Evolutionary conservation across 30 jellyfish, hydroid and myxozoan species (phyloP).

Genomic region (Cassiopea xamachana): DNA sequence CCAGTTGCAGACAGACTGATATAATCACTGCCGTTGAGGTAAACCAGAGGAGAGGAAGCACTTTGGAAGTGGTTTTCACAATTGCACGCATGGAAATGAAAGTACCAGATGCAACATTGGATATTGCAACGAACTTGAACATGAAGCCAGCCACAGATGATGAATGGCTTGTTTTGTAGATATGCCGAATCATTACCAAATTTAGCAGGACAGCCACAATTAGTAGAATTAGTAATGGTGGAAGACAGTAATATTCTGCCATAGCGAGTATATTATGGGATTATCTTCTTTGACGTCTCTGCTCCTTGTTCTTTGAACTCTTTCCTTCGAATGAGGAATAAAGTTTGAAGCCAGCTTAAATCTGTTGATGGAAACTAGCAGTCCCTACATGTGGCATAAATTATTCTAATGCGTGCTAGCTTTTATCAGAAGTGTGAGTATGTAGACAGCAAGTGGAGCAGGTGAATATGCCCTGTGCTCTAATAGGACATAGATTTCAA

Average conservation of each 20-base stretch:
- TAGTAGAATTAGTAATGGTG: neutral
- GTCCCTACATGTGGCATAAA: too few relatives aligned
- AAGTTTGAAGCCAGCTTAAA: too few relatives aligned
- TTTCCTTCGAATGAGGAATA: too few relatives aligned
- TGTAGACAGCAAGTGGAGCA: too few relatives aligned
- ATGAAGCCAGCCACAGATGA: neutral
- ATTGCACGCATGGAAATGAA: neutral
- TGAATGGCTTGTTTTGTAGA: neutral
- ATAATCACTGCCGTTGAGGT: neutral
- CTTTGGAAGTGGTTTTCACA: neutral
- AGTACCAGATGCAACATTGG: neutral
- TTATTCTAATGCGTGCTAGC: too few relatives aligned
- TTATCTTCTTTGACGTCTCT: too few relatives aligned
- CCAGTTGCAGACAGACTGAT: neutral
- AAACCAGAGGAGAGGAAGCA: neutral
- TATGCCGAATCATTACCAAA: neutral
- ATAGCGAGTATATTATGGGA: neutral
- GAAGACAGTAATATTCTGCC: neutral
- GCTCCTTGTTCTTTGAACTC: too few relatives aligned
- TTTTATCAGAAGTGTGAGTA: too few relatives aligned
- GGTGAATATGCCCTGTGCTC: too few relatives aligned
- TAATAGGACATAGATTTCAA: too few relatives aligned
- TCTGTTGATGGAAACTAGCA: too few relatives aligned
- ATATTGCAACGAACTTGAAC: neutral
- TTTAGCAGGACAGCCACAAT: neutral